Conservation (phyloP, 2,888 invertebrate species). For the Harpalus rubripes region DNA sequence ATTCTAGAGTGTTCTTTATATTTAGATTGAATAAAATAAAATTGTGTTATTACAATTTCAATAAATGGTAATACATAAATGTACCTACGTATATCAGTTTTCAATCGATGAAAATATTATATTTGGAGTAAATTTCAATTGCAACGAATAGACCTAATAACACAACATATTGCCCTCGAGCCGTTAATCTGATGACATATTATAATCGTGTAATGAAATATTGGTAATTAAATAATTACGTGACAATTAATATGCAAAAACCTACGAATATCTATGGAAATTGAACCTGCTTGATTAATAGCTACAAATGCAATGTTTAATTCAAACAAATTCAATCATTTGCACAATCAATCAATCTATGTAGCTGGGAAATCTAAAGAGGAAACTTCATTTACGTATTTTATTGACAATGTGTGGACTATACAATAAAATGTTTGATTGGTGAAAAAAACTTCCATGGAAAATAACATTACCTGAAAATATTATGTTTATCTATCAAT, state of each 20-base stretch:
- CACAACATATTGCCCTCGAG: neutral
- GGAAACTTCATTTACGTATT: neutral
- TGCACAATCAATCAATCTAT: neutral
- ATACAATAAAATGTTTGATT: neutral
- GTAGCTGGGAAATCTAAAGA: neutral
- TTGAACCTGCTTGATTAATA: neutral
- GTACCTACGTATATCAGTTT: neutral
- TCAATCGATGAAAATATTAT: neutral
- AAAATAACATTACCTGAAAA: neutral
- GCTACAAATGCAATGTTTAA: neutral
- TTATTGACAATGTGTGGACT: neutral
- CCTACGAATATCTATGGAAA: neutral
- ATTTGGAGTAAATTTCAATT: neutral
- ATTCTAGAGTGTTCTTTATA: no score
- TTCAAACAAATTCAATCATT: neutral
- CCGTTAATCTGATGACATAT: neutral
- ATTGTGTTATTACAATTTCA: neutral
- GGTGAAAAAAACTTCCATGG: neutral
- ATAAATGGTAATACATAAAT: neutral
- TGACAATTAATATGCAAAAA: slow-evolving; percentile 7
- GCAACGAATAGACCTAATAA: neutral
- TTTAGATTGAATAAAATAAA: no score
- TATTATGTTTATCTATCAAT: no score
- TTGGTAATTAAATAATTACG: neutral
- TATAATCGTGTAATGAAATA: slow-evolving; percentile 3